Conservation (phyloP, 2,797 vertebrate species). For the Pteropus rufus region DNA sequence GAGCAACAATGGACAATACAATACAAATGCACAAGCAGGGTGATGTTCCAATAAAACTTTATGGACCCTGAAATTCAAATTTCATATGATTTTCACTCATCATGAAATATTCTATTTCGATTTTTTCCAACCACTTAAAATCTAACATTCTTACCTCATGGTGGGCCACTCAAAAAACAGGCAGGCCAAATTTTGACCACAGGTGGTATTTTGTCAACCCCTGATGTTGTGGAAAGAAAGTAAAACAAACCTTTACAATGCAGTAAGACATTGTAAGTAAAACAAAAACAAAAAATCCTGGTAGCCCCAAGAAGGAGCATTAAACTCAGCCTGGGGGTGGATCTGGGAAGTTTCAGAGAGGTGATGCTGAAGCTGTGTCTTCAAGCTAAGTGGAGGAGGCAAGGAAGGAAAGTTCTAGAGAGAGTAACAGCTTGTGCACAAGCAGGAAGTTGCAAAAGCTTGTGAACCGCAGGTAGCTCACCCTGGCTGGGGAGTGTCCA, state of each 20-base stretch:
- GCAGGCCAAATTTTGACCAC: background rate
- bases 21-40: background rate
- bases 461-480: background rate
- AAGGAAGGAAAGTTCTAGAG: background rate
- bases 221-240: background rate
- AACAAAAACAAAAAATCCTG: background rate
- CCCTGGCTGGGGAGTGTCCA: background rate
- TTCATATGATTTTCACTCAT: constrained; percentile 2
- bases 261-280: background rate
- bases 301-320: background rate
- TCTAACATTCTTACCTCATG: background rate
- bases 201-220: background rate
- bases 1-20: background rate
- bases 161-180: background rate
- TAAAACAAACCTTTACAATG: background rate
- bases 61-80: background rate
- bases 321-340: background rate
- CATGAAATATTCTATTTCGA: background rate
- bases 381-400: constrained; percentile 19
- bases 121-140: constrained; percentile 20
- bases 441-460: background rate
- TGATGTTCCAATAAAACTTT: background rate
- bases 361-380: background rate
- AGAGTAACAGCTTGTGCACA: constrained; percentile 16
- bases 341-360: background rate